Evolutionary conservation across 1,140 invertebrate genomes (phyloP), one percentile per base, ranked within the genome.

Genomic region (Drosophila biarmipes): DNA sequence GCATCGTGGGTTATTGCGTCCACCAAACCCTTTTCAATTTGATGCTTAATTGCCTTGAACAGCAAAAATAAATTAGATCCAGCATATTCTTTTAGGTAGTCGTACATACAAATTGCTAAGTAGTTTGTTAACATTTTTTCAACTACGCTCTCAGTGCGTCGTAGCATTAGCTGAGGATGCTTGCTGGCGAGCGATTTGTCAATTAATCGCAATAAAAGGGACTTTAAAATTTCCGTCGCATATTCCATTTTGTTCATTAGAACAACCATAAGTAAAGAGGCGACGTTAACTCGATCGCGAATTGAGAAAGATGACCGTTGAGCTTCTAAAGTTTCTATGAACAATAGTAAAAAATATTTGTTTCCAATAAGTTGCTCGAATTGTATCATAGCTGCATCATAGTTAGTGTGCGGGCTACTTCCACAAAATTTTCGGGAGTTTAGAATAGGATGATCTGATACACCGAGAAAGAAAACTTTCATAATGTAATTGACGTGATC

Each of bases 31-130:
- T 99, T 99, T 91, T 99, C 98, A 27, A 99, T 97, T 93, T 99
- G 98, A 93, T 99, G 98, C 92, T 99, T 99, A 57, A 99, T 98
- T 11, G 99, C 99, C 93, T 98, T 98, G 92, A 98, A 99, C 10
- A 99, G 93, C 56, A 99, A 94, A 92, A 99, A 99, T 17, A 99
- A 93, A 6, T 98, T 97, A 8, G 97, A 97, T 5, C 98, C 98
- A 7, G 98, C 97, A 92, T 98, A 97, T 80, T 98, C 98, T 93
- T 98, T 96, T 0, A 98, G 93, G 92, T 99, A 99, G 90, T 97
- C 97, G 92, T 99, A 99, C 96, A 99, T 97, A 87, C 98, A 98
- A 48, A 99, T 94, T 0, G 98, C 97, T 95, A 99, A 97, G 97
- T 98, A 99, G 92, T 99, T 99, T 2, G 98, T 98, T 3, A 99